phyloP scores from a whole-genome alignment of 2,797 vertebrate species.

The Pelodytes ibericus region DNA sequence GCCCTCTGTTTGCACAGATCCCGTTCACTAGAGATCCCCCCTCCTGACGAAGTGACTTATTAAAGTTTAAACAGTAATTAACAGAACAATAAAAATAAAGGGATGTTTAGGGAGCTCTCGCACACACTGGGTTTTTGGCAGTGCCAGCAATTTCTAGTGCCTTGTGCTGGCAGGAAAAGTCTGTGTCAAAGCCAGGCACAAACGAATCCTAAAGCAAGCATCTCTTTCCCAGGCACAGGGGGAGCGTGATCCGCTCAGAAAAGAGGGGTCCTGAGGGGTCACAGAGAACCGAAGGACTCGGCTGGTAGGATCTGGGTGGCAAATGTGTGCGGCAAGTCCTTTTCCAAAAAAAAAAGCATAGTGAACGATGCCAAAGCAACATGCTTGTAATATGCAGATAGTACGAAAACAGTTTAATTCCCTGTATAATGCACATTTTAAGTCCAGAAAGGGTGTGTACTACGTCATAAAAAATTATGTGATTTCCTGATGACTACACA shows the following conservation, averaged over 20 bases:
- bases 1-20: slow-evolving; percentile 79
- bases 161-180: slow-evolving; percentile 77
- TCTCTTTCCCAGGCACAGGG: slow-evolving; percentile 49
- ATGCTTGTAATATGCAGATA: too few species aligned
- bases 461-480: too few species aligned
- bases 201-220: slow-evolving; percentile 39
- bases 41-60: slow-evolving; percentile 84
- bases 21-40: slow-evolving; percentile 78
- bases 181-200: slow-evolving; percentile 60
- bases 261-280: slow-evolving; percentile 39
- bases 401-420: too few species aligned
- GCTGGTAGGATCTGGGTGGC: background rate
- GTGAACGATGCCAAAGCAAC: background rate
- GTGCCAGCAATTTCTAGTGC: slow-evolving; percentile 81
- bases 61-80: slow-evolving; percentile 90
- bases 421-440: too few species aligned
- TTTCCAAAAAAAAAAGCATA: background rate
- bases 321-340: slow-evolving; percentile 8
- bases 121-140: slow-evolving; percentile 80
- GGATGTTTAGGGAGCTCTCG: slow-evolving; percentile 83
- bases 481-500: too few species aligned
- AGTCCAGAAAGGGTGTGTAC: too few species aligned
- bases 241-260: slow-evolving; percentile 27
- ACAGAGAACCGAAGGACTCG: background rate
- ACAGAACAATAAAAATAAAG: slow-evolving; percentile 86